A percentile compares a stretch with the other conserved stretches of the same genome.
phyloP scores from a whole-genome alignment of 2,888 invertebrate species.

The Heliconius hortense region DNA sequence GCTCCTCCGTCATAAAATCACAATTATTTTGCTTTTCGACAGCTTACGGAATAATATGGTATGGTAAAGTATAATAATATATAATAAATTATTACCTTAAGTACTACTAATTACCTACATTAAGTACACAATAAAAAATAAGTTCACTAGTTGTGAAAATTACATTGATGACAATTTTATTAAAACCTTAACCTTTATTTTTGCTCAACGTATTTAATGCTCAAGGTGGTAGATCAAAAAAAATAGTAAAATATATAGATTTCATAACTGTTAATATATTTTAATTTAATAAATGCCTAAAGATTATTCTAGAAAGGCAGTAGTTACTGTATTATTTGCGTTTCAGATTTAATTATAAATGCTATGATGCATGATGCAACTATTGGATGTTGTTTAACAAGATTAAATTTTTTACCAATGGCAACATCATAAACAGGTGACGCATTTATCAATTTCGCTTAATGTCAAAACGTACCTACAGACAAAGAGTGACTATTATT shows the following conservation, averaged over 20 bases:
- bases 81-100: neutral
- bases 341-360: conserved; percentile 22
- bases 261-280: neutral
- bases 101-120: too few species aligned
- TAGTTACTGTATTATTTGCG: neutral
- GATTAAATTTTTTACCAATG: conserved; percentile 43
- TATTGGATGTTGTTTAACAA: conserved; percentile 27
- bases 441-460: conserved; percentile 77
- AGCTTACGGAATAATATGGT: neutral
- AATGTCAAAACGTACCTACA: conserved; percentile 69
- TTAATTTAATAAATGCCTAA: neutral
- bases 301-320: conserved; percentile 8
- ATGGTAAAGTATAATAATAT: neutral
- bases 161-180: neutral
- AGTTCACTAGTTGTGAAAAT: neutral
- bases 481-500: conserved; percentile 77
- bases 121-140: neutral
- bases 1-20: neutral
- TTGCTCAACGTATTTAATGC: neutral
- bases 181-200: too few species aligned
- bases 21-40: neutral
- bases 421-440: conserved; percentile 75
- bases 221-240: neutral
- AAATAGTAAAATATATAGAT: neutral
- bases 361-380: neutral